Conservation (phyloP, 2,888 invertebrate species). For the Drosophila robusta region DNA sequence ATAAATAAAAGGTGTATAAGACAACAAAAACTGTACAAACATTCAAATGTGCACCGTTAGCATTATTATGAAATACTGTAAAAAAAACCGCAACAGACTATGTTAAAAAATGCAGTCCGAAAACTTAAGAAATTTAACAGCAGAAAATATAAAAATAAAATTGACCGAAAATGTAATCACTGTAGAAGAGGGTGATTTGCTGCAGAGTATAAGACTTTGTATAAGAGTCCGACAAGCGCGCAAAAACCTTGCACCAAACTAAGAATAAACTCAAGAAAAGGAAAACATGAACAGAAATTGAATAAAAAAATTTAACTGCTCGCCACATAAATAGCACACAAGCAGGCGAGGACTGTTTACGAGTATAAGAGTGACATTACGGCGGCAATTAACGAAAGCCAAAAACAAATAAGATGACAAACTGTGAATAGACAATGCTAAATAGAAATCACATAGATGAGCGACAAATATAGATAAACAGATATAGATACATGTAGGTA, state of each 20-base stretch:
- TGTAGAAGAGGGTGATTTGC: neutral
- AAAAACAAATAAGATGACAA: constrained; percentile 17
- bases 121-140: too few species aligned
- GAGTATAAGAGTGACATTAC: constrained; percentile 43
- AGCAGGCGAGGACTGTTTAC: constrained; percentile 20
- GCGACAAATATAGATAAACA: constrained; percentile 1
- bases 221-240: neutral
- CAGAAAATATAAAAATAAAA: neutral
- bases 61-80: too few species aligned
- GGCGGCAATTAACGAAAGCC: constrained; percentile 33
- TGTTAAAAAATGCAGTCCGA: too few species aligned
- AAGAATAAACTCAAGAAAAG: constrained; percentile 13
- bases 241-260: constrained; percentile 2
- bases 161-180: neutral
- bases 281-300: constrained; percentile 9
- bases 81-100: neutral
- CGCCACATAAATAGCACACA: constrained; percentile 28
- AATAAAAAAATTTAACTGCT: constrained; percentile 22
- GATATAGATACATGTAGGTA: neutral
- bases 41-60: too few species aligned
- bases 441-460: constrained; percentile 13
- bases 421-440: constrained; percentile 10
- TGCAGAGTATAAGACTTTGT: neutral
- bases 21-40: neutral
- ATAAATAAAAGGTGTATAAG: neutral